These are phyloP conservation scores for Nysson spinosus DNA, from an alignment of 2,888 invertebrate species.

Conservation along the genomic window DNA sequence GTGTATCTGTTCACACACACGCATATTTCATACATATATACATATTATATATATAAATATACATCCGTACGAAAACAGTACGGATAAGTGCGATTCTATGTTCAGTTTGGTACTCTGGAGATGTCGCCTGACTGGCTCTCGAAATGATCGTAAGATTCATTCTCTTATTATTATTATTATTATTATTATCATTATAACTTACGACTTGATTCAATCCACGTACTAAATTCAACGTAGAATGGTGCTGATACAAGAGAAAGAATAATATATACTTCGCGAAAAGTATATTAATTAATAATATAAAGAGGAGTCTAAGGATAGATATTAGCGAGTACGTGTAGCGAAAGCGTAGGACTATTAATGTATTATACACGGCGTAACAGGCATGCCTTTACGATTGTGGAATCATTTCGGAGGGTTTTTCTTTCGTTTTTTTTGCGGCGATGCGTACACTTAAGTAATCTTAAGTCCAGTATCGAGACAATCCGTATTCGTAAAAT, in stretches of 20 bases:
- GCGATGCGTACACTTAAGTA: background rate
- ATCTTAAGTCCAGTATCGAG: background rate
- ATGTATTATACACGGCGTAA: constrained; percentile 64
- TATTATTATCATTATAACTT: no score
- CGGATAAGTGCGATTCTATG: constrained; percentile 59
- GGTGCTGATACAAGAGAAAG: constrained; percentile 53
- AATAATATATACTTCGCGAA: constrained; percentile 53
- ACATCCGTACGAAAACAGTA: constrained; percentile 12
- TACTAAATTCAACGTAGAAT: constrained; percentile 66
- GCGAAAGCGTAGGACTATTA: constrained; percentile 58
- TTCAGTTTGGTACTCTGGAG: constrained; percentile 55
- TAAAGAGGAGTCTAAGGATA: constrained; percentile 65
- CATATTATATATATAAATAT: constrained; percentile 30
- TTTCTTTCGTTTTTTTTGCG: background rate
- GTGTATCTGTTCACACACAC: constrained; percentile 37
- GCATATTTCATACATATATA: constrained; percentile 50
- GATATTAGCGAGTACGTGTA: constrained; percentile 66
- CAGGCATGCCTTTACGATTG: constrained; percentile 56
- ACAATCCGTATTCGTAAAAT: background rate
- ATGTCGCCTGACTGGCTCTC: no score
- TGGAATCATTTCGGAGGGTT: constrained; percentile 46
- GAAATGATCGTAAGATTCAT: no score
- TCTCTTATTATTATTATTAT: no score
- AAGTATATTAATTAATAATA: constrained; percentile 63
- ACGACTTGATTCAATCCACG: constrained; percentile 43